Percentiles rank a stretch among this genome's conserved stretches.
Evolutionary conservation across 2,888 invertebrate species (phyloP).

Genomic region (Heteromyza rotundicornis): DNA sequence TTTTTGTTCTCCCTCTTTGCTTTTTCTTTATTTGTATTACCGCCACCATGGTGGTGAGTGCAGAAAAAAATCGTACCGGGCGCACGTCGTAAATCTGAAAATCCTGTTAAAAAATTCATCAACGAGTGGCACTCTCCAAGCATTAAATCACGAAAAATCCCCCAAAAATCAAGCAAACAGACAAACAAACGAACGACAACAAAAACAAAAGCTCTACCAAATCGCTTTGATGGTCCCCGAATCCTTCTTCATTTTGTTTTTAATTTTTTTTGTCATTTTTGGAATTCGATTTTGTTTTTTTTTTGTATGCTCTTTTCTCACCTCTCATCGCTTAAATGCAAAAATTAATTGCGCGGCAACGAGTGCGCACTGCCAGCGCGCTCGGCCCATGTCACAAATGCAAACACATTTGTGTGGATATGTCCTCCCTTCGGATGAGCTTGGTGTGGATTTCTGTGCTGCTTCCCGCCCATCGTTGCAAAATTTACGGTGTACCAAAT

Average conservation of each 20-base stretch:
- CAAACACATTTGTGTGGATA: conserved; percentile 43
- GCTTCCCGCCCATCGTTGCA: background rate
- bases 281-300: conserved; percentile 31
- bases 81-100: background rate
- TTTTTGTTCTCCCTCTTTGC: too few species aligned
- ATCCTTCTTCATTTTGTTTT: conserved; percentile 37
- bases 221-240: background rate
- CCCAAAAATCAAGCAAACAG: background rate
- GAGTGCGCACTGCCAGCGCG: conserved; percentile 38
- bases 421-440: background rate
- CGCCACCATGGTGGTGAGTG: background rate
- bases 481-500: conserved; percentile 4
- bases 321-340: conserved; percentile 35
- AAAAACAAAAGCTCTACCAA: background rate
- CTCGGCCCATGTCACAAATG: conserved; percentile 47
- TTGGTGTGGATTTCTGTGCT: background rate
- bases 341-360: conserved; percentile 53
- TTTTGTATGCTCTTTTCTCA: conserved; percentile 17
- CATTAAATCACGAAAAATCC: conserved; percentile 12
- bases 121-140: background rate
- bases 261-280: conserved; percentile 47
- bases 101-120: conserved; percentile 13
- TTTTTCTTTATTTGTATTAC: too few species aligned
- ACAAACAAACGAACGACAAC: background rate
- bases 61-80: background rate